Evolutionary conservation across 2,888 invertebrate genomes (phyloP).

Genomic region (Idaea biselata): DNA sequence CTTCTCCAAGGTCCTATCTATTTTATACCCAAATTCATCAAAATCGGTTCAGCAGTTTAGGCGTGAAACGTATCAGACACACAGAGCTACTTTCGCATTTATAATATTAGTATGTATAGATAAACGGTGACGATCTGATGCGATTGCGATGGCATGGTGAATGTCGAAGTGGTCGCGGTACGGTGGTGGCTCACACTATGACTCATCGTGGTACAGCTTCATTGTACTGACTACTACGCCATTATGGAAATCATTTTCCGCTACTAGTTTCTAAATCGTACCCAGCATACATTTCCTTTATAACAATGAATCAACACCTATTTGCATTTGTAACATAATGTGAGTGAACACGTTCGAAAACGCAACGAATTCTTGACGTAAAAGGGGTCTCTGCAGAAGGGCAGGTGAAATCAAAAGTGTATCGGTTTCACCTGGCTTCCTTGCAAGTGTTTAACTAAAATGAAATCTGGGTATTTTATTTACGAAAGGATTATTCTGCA

Average conservation of each 20-base stretch:
- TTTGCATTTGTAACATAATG: conserved; percentile 4
- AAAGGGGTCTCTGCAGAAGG: conserved; percentile 12
- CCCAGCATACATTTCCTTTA: conserved; percentile 29
- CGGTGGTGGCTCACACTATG: conserved; percentile 54
- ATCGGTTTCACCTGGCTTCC: conserved; percentile 25
- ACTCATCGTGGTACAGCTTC: conserved; percentile 44
- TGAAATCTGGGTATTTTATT: conserved; percentile 12
- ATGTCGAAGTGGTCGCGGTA: conserved; percentile 27
- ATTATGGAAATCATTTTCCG: conserved; percentile 62
- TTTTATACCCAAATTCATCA: too few relatives aligned
- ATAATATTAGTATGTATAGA: not conserved
- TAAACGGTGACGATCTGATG: conserved; percentile 41
- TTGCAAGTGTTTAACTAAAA: conserved; percentile 12
- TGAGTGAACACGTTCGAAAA: conserved; percentile 2
- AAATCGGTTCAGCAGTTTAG: too few relatives aligned
- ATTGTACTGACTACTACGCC: not conserved
- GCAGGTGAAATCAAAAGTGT: conserved; percentile 28
- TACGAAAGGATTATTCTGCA: not conserved
- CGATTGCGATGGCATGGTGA: not conserved
- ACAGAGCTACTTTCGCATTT: too few relatives aligned
- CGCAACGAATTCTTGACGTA: conserved; percentile 11
- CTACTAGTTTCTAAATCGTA: conserved; percentile 41
- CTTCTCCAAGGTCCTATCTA: too few relatives aligned
- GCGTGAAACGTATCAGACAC: too few relatives aligned
- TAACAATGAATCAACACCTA: conserved; percentile 19